These are phyloP conservation scores for Ophion costatus DNA, from an alignment of 2,888 invertebrate species.

Conservation along the genomic window DNA sequence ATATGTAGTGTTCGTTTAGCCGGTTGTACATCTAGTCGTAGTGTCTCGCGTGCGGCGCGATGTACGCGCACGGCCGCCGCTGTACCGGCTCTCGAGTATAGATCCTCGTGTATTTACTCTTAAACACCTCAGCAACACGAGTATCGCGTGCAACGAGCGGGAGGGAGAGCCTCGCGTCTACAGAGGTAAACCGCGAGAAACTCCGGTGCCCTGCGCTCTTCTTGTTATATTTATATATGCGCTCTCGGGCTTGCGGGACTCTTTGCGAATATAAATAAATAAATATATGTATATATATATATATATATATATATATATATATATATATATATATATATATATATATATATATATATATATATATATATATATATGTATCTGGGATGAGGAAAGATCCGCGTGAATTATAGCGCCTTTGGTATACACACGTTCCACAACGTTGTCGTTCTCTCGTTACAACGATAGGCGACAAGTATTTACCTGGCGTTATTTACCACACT, in stretches of 20 bases:
- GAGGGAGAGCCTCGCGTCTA: constrained; percentile 11
- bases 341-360: no score
- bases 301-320: no score
- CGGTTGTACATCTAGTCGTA: background rate
- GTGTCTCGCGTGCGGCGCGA: constrained; percentile 19
- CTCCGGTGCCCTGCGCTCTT: constrained; percentile 22
- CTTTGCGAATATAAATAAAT: constrained; percentile 10
- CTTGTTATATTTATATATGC: constrained; percentile 65
- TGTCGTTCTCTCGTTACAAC: constrained; percentile 60
- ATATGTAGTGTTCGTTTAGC: background rate
- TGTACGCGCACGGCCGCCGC: constrained; percentile 17
- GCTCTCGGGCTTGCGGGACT: constrained; percentile 17
- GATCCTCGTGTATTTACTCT: constrained; percentile 38
- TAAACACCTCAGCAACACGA: constrained; percentile 52
- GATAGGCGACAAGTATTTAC: constrained; percentile 62
- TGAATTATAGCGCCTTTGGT: constrained; percentile 58
- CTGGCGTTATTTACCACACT: constrained; percentile 47
- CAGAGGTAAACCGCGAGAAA: constrained; percentile 25
- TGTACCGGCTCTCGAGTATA: constrained; percentile 1
- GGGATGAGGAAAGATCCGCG: constrained; percentile 33
- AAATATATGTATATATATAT: no score
- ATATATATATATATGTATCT: background rate
- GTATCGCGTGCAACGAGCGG: constrained; percentile 60
- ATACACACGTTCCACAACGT: constrained; percentile 51
- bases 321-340: no score